Base-by-base conservation (phyloP, 2,888 invertebrate species). In the Lasioglossum pauxillum region DNA sequence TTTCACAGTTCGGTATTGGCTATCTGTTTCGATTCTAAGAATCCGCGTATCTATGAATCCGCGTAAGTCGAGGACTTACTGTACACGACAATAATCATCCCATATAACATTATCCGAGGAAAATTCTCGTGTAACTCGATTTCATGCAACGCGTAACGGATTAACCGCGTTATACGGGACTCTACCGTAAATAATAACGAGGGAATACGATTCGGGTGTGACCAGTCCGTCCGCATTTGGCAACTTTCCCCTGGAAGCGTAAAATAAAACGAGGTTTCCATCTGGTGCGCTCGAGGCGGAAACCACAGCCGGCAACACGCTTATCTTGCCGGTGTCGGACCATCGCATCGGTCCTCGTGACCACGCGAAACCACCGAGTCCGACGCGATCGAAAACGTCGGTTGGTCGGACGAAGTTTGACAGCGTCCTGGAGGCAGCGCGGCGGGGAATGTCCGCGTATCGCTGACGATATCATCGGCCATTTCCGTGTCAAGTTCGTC, bases 401-500 rank as follows among this genome's bases (percentile, higher is more conserved):
- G 38, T 35, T 38, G 4, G 69, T 8, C 23, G 69, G 23, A 38
- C 38, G 69, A 69, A 38, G 69, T 69, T 69, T 69, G 69, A 69
- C 69, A 69, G 69, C 69, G 38, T 69, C 12, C 69, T 69, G 69
- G 69, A 69, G 38, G 69, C 69, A 38, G 23, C 67, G 67, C 64
- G 16, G 64, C 64, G 19, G 23, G 19, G 10, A 69, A 69, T 38
- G 69, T 10, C 23, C 69, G 69, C 38, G 38, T 69, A 69, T 69
- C 69, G 69, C 69, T 69, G 69, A 27, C 77, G 69, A 49, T 69
- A 75, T 38, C 38, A 75, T 80, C 80, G 67, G 35, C 38, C 31
- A 49, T 67, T 80, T 75, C 64, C 49, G 67, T 31, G 57, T 31
- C 49, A n/a, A 75, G 44, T 49, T 69, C 78, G n/a, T 41, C 60